Conservation (phyloP, 2,888 invertebrate genomes). For the Gastracanthus pulcherrimus region DNA sequence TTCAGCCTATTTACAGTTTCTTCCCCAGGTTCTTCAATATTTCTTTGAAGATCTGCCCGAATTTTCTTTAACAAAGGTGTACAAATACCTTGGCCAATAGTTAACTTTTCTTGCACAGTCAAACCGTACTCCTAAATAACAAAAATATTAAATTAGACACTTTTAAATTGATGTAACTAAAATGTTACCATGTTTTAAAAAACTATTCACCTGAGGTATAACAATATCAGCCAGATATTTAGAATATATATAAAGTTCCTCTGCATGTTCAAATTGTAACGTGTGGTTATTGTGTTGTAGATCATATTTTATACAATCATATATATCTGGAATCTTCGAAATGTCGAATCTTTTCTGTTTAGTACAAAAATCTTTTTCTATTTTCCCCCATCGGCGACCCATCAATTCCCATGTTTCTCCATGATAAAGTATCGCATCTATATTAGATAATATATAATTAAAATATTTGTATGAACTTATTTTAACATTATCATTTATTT, state of each 20-base stretch:
- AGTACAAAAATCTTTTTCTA: slow-evolving; percentile 97
- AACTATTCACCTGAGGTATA: slow-evolving; percentile 93
- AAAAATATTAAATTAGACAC: slow-evolving; percentile 44
- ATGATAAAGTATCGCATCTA: slow-evolving; percentile 95
- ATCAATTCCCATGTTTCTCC: slow-evolving; percentile 99
- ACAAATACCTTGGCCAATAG: slow-evolving; percentile 98
- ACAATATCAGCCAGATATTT: slow-evolving; percentile 99
- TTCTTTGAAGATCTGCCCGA: slow-evolving; percentile 94
- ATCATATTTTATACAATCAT: slow-evolving; percentile 99
- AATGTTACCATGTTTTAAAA: background rate
- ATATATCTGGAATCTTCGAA: slow-evolving; percentile 99
- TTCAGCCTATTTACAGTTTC: slow-evolving; percentile 97
- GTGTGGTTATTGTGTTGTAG: slow-evolving; percentile 98
- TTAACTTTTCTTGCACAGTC: slow-evolving; percentile 95
- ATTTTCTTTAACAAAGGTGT: slow-evolving; percentile 97
- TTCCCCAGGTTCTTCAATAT: slow-evolving; percentile 93
- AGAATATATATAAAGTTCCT: slow-evolving; percentile 95
- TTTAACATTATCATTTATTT: background rate
- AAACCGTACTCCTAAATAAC: slow-evolving; percentile 93
- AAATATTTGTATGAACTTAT: background rate
- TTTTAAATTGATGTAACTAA: background rate
- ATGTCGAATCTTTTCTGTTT: slow-evolving; percentile 97
- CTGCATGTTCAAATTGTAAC: slow-evolving; percentile 93
- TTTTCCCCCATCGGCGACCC: slow-evolving; percentile 98
- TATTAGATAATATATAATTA: slow-evolving; percentile 55